These are phyloP conservation scores for Pomacea maculata DNA, from an alignment of 1,140 invertebrate genomes.

Conservation along the genomic window DNA sequence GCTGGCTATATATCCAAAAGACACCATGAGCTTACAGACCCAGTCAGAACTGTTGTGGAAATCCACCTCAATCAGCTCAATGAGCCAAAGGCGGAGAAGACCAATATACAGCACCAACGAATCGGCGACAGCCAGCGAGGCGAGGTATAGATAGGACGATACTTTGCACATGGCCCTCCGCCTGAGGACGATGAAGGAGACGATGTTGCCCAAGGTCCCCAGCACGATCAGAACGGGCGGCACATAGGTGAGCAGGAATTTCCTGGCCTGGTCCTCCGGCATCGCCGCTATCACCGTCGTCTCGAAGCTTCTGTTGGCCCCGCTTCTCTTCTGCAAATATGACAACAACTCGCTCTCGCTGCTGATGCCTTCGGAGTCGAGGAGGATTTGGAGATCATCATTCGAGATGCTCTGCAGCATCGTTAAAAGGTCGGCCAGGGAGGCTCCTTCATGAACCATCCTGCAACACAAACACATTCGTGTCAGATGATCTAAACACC, in stretches of 20 bases:
- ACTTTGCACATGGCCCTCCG: slow-evolving; percentile 51
- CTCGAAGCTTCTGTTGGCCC: slow-evolving; percentile 16
- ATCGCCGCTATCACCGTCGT: slow-evolving; percentile 20
- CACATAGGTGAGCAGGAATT: slow-evolving; percentile 44
- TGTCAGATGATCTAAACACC: not conserved
- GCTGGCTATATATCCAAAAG: slow-evolving; percentile 54
- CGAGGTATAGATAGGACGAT: slow-evolving; percentile 60
- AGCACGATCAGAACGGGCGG: slow-evolving; percentile 50
- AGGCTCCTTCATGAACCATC: not conserved
- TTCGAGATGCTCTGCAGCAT: not conserved
- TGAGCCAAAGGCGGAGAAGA: slow-evolving; percentile 59
- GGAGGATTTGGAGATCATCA: slow-evolving; percentile 1
- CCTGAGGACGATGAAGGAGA: slow-evolving; percentile 54
- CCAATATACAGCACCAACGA: slow-evolving; percentile 58
- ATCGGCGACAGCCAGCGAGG: slow-evolving; percentile 59
- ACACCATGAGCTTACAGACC: slow-evolving; percentile 53
- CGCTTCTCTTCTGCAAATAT: not conserved
- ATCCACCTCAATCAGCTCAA: slow-evolving; percentile 43
- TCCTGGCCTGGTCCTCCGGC: slow-evolving; percentile 43
- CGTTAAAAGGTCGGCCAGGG: not conserved
- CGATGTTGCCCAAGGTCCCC: slow-evolving; percentile 53
- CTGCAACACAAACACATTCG: not conserved
- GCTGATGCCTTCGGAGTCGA: not conserved
- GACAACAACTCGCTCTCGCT: not conserved
- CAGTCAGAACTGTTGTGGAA: slow-evolving; percentile 42